Conservation (phyloP, 2,797 vertebrate genomes). For the Staurois parvus region DNA sequence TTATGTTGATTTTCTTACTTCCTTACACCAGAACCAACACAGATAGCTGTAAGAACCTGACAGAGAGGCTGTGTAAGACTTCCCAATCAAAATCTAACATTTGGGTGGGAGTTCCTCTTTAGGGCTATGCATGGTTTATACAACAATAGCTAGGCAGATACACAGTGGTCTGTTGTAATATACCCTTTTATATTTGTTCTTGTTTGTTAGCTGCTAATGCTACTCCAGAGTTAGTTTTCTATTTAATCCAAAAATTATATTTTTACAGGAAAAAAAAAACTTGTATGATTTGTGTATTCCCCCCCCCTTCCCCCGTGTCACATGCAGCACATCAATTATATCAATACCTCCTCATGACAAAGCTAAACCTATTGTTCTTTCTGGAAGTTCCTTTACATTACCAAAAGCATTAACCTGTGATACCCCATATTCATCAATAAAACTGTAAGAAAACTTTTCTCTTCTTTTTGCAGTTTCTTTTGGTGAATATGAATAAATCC, state of each 20-base stretch:
- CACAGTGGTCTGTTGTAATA: neutral
- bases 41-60: neutral
- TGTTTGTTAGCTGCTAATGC: neutral
- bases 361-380: neutral
- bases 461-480: constrained; percentile 62
- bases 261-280: neutral
- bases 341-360: neutral
- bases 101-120: neutral
- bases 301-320: neutral
- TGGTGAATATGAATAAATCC: constrained; percentile 60
- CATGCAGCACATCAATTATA: neutral
- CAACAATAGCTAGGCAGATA: neutral
- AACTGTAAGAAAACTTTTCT: constrained; percentile 59
- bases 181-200: neutral
- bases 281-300: neutral
- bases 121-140: neutral
- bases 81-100: no score
- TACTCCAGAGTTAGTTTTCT: neutral
- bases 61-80: neutral
- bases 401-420: constrained; percentile 31
- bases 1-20: no score
- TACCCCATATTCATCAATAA: constrained; percentile 57
- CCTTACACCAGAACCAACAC: no score
- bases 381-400: neutral
- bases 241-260: neutral